Evolutionary conservation across 2,888 invertebrate species (phyloP).

Genomic region (Eumerus sabulonum): DNA sequence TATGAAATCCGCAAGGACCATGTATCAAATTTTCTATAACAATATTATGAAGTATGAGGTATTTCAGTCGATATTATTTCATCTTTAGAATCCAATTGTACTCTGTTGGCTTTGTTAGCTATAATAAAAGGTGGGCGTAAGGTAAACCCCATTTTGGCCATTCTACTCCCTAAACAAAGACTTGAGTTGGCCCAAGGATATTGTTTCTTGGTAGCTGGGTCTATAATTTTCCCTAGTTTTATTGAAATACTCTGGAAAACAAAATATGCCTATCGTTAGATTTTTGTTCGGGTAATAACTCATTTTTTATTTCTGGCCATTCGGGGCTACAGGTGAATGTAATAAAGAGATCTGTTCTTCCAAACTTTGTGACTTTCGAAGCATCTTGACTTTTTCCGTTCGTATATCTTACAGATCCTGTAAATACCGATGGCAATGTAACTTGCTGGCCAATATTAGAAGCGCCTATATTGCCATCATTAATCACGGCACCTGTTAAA

Average conservation of each 20-base stretch:
- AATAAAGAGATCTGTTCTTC: slow-evolving; percentile 4
- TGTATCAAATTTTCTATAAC: too few relatives aligned
- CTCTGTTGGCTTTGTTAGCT: too few relatives aligned
- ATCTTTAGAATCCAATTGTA: not conserved
- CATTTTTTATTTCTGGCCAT: not conserved
- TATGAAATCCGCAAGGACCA: too few relatives aligned
- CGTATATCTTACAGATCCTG: too few relatives aligned
- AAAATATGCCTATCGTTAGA: not conserved
- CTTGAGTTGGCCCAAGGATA: too few relatives aligned
- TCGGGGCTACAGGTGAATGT: slow-evolving; percentile 1
- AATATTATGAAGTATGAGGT: not conserved
- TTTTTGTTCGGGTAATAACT: slow-evolving; percentile 1
- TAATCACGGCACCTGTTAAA: not conserved
- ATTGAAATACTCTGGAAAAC: slow-evolving; percentile 3
- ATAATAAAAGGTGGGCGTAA: too few relatives aligned
- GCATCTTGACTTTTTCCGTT: too few relatives aligned
- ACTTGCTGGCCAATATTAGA: slow-evolving; percentile 4
- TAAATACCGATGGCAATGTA: not conserved
- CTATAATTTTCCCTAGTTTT: not conserved
- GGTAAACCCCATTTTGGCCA: too few relatives aligned
- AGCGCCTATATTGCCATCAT: slow-evolving; percentile 2
- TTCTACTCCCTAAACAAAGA: too few relatives aligned
- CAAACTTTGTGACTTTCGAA: not conserved
- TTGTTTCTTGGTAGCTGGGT: too few relatives aligned
- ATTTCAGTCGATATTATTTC: slow-evolving; percentile 8